Conservation (phyloP, 2,888 invertebrate species). For the Chesias legatella region DNA sequence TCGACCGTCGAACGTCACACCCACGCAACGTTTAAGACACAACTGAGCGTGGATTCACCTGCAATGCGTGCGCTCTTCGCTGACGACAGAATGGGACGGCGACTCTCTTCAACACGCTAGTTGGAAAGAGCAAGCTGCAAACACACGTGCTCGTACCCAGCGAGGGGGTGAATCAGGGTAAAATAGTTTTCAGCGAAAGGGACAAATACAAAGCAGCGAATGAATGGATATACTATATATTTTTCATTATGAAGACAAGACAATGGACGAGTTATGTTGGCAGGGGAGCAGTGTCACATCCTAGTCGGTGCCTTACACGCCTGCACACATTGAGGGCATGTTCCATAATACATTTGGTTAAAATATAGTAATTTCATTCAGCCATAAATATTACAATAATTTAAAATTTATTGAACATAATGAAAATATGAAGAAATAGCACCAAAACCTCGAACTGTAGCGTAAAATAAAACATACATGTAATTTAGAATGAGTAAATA, state of each 20-base stretch:
- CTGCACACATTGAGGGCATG: too few species aligned
- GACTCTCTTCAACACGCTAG: constrained; percentile 20
- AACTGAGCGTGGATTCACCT: constrained; percentile 65
- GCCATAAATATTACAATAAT: too few species aligned
- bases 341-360: too few species aligned
- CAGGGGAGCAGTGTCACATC: constrained; percentile 48
- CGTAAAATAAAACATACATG: too few species aligned
- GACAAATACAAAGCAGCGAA: constrained; percentile 65
- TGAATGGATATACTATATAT: constrained; percentile 59
- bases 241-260: constrained; percentile 62
- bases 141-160: constrained; percentile 69
- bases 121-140: constrained; percentile 41
- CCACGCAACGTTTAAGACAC: constrained; percentile 53
- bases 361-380: too few species aligned
- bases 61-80: constrained; percentile 77
- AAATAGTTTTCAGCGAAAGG: constrained; percentile 62
- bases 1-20: constrained; percentile 46
- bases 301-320: constrained; percentile 22
- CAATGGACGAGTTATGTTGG: constrained; percentile 59
- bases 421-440: too few species aligned
- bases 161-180: constrained; percentile 45
- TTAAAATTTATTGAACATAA: too few species aligned
- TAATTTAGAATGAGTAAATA: too few species aligned
- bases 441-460: too few species aligned
- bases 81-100: constrained; percentile 44